Conservation (phyloP, 2,888 invertebrate species). For the Zaprionus obscuricornis region DNA sequence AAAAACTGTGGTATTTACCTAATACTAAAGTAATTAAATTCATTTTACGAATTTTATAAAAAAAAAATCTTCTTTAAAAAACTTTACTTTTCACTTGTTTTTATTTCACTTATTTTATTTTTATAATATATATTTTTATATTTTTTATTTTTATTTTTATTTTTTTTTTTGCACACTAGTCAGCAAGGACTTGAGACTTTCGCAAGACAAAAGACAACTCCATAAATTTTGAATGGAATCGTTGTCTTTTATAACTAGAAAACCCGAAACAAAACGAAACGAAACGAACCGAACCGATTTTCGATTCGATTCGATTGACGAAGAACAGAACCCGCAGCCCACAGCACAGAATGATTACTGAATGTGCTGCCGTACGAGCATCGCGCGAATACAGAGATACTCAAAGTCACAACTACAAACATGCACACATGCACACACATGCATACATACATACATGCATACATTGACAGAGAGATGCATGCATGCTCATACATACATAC, state of each 20-base stretch:
- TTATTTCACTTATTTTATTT: no score
- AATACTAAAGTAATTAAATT: constrained; percentile 30
- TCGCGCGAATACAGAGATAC: constrained; percentile 53
- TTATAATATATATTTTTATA: constrained; percentile 18
- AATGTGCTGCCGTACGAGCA: constrained; percentile 70
- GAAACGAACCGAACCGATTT: constrained; percentile 27
- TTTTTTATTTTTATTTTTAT: constrained; percentile 17
- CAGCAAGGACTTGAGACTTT: constrained; percentile 58
- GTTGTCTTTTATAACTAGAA: constrained; percentile 69
- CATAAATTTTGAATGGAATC: constrained; percentile 53
- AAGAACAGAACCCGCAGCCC: constrained; percentile 75
- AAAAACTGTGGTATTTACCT: no score
- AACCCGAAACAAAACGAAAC: no score
- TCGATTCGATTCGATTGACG: constrained; percentile 30
- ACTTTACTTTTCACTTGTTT: no score
- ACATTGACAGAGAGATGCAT: constrained; percentile 3
- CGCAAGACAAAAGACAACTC: constrained; percentile 61
- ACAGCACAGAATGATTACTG: constrained; percentile 82
- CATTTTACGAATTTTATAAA: constrained; percentile 22
- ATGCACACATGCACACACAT: constrained; percentile 27
- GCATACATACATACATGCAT: constrained; percentile 6
- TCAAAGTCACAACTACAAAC: constrained; percentile 48
- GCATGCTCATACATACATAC: constrained; percentile 13
- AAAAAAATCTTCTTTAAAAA: constrained; percentile 30
- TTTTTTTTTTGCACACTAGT: constrained; percentile 8